Evolutionary conservation across 2,888 invertebrate genomes (phyloP), one percentile per base, ranked within the genome.

Genomic region (Cryptosula pallasiana): DNA sequence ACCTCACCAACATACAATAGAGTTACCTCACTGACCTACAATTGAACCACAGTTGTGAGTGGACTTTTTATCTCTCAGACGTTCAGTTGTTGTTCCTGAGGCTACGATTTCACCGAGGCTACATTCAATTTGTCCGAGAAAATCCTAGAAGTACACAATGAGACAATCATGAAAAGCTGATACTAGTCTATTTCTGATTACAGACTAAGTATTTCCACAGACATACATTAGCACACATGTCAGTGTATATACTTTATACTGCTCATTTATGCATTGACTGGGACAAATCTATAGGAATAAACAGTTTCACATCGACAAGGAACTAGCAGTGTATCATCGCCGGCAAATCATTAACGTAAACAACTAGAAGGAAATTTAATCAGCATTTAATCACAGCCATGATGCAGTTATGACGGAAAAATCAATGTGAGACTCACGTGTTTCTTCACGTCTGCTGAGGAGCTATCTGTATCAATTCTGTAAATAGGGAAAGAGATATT

Each of bases 91-190:
- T 9, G 63, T 25, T 32, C 63, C 29, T 1, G 79, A 73, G 13
- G 80, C 76, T 0, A 87, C 86, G 75, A 87, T 86, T 77, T 88
- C 87, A 29, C 87, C 88, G 57, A 89, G 79, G 27, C 86, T 86
- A 75, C 87, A 87, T 70, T 87, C 87, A 72, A 85, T 83, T 71
- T 82, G 79, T 3, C 89, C 89, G 1, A 89, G 81, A 70, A 81
- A 81, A 74, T 82, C 81, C 81, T 82, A 73, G 2, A 74, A 73
- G n/a, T n/a, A n/a, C n/a, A n/a, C n/a, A n/a, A n/a, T n/a, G n/a
- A n/a, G n/a, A n/a, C n/a, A n/a, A n/a, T n/a, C n/a, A n/a, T n/a
- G n/a, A n/a, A n/a, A n/a, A n/a, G n/a, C n/a, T n/a, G n/a, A n/a
- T n/a, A n/a, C n/a, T n/a, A n/a, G n/a, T n/a, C n/a, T n/a, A n/a